phyloP scores from a whole-genome alignment of 2,888 invertebrate genomes.

The Agriopis aurantiaria region DNA sequence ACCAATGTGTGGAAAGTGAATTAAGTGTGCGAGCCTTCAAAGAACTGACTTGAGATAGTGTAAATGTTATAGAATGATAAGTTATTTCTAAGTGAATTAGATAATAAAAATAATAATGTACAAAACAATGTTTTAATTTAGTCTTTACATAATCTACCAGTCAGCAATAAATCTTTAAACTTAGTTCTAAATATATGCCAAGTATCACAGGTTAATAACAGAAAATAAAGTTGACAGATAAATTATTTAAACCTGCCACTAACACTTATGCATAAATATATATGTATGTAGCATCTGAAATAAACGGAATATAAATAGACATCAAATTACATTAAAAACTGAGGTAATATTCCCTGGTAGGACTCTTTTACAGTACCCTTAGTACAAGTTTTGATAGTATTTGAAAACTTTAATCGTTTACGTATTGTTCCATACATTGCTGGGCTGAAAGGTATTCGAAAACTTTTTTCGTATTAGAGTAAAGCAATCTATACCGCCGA shows the following conservation, averaged over 20 bases:
- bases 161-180: not conserved
- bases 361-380: no score
- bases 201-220: slow-evolving; percentile 5
- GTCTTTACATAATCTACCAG: slow-evolving; percentile 1
- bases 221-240: not conserved
- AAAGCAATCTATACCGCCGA: no score
- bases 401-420: no score
- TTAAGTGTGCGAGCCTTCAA: not conserved
- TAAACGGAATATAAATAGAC: no score
- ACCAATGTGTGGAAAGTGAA: not conserved
- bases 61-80: not conserved
- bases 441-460: no score
- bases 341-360: no score
- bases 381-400: no score
- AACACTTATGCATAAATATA: not conserved
- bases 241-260: not conserved
- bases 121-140: slow-evolving; percentile 1
- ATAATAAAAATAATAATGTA: not conserved
- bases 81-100: not conserved
- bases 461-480: no score
- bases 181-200: not conserved
- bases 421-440: no score
- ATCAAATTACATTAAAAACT: no score
- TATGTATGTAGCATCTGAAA: no score
- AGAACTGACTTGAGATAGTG: not conserved